Evolutionary conservation across 2,113 vertebrate species (phyloP), one percentile per base, ranked within the genome.

Genomic region (Cyanoderma ruficeps): DNA sequence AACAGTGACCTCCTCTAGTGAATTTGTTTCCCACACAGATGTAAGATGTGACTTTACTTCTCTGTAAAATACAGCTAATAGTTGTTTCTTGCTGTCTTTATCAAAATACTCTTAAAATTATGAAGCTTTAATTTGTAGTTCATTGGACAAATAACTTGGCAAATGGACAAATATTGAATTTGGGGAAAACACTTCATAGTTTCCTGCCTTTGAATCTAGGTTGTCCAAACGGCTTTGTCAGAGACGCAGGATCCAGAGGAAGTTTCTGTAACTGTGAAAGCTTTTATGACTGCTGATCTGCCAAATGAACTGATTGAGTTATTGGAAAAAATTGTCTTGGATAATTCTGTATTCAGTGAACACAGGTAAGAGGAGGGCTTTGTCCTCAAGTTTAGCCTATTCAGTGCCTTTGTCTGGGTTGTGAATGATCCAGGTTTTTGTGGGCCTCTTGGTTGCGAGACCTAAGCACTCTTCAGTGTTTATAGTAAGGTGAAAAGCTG

Each of bases 241-340:
- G 99, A 99, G 96, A 99, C 99, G 1, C 99, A 99, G 87, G 99
- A 99, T 95, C 99, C 99, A 30, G 99, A 99, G 95, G 99, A 99
- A 79, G 98, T 99, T 91, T 99, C 99, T 0, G 98, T 99, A 77
- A 98, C 99, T 13, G 99, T 99, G 84, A 99, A 99, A 96, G 99
- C 99, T 81, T 99, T 99, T 92, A 99, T 99, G 98, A 99, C 98
- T 13, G 99, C 99, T 15, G 98, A 99, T 89, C 97, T 99, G 61
- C 99, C 99, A 78, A 99, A 99, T 27, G 99, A 99, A 90, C 97
- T 99, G 68, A 99, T 99, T 47, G 99, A 99, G 47, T 97, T 99
- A 75, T 61, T 99, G 93, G 99, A 99, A 97, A 99, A 99, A 97
- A 99, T 99, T 8, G 98, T 99, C 21, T 97, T 99, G 71, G 98